Base-by-base conservation (phyloP, 2,888 invertebrate species). In the Hypsopygia costalis region DNA sequence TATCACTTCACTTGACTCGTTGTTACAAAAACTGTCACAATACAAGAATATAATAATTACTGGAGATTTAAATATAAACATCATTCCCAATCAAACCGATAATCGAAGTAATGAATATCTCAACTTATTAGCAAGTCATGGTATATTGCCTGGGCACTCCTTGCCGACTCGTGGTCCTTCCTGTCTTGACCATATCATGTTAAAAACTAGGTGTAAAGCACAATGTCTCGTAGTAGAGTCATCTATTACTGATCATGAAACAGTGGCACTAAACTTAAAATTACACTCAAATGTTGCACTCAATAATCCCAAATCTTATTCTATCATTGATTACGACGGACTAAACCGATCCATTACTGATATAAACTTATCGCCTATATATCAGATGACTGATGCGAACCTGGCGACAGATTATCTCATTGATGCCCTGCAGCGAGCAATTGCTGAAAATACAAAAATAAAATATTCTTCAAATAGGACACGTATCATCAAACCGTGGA, bases 141-240 rank as follows among this genome's bases (percentile, higher is more conserved):
- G 28, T 10, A n/a, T 40, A 5, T 20, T 28, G 6, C 34, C 40
- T 0, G 34, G 29, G 8, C 36, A 36, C 16, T 27, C 20, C n/a
- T n/a, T 11, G 16, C n/a, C 9, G 1, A 36, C 36, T 5, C 36
- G 27, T 11, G 29, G 36, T 1, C 16, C 12, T 4, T 27, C 36
- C 9, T 36, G 36, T 16, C 16, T 36, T 1, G 36, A 36, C 20
- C 36, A 36, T 8, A 36, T 36, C 6, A 36, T 36, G 29, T 20
- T 1, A 12, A 28, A n/a, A n/a, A n/a, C n/a, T n/a, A n/a, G n/a
- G n/a, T n/a, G n/a, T n/a, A n/a, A n/a, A n/a, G n/a, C n/a, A 3
- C n/a, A 4, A 2, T 29, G 36, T 10, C 16, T 36, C 7, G 36
- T 36, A 1, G 9, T 36, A 2, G 36, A 36, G 5, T 36, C 36